Percentiles rank a stretch among this genome's conserved stretches.
Evolutionary conservation across 2,113 vertebrate species (phyloP).

Genomic region (Polyodon spathula): DNA sequence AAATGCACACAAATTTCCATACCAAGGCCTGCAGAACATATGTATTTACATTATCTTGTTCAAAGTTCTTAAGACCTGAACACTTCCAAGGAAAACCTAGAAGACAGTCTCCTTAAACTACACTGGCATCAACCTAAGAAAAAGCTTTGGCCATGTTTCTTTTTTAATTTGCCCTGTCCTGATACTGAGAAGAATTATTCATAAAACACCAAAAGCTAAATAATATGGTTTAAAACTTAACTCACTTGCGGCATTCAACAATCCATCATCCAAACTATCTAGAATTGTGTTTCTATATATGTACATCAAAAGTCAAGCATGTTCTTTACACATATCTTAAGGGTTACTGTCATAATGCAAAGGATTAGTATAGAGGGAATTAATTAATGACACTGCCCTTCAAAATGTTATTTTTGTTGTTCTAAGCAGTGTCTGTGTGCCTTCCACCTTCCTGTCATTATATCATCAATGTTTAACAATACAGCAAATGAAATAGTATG

Average conservation of each 20-base stretch:
- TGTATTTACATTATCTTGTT: too few species aligned
- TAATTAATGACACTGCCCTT: constrained; percentile 63
- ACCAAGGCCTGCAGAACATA: too few species aligned
- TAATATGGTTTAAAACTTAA: too few species aligned
- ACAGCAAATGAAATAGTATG: background rate
- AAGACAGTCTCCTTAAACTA: too few species aligned
- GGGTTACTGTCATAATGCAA: constrained; percentile 60
- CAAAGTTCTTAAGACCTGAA: too few species aligned
- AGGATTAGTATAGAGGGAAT: constrained; percentile 59
- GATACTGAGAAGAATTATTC: too few species aligned
- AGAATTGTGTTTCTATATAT: constrained; percentile 45
- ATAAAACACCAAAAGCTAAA: too few species aligned
- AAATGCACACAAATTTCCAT: background rate
- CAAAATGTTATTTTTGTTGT: constrained; percentile 51
- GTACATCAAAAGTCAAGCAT: constrained; percentile 55
- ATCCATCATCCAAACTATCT: background rate
- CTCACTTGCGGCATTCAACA: too few species aligned
- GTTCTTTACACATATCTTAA: constrained; percentile 58
- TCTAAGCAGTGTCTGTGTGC: background rate
- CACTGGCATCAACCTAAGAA: too few species aligned
- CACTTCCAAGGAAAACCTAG: too few species aligned
- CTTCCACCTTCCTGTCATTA: constrained; percentile 35
- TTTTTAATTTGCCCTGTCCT: too few species aligned
- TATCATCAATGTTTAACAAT: constrained; percentile 19
- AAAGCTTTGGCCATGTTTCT: too few species aligned